These are phyloP conservation scores for Microcebus tavaratra DNA, from an alignment of 2,113 vertebrate species.

Conservation along the genomic window DNA sequence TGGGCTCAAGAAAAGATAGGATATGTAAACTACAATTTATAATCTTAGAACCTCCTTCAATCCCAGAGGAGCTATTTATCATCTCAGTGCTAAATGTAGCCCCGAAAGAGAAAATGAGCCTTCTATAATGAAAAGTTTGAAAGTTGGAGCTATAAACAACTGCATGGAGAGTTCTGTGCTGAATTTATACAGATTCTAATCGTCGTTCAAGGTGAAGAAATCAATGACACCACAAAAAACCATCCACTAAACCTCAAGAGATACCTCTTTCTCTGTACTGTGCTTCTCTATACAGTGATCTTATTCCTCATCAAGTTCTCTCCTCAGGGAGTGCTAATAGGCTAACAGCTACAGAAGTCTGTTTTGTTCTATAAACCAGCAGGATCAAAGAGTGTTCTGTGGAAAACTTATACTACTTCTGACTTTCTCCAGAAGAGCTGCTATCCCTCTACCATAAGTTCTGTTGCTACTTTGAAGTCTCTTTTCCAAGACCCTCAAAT, in stretches of 20 bases:
- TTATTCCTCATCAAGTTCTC: slow-evolving; percentile 49
- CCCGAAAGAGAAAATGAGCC: slow-evolving; percentile 44
- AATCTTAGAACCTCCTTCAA: slow-evolving; percentile 20
- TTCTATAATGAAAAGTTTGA: slow-evolving; percentile 57
- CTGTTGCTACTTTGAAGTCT: background rate
- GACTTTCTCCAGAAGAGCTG: background rate
- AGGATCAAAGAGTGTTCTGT: slow-evolving; percentile 58
- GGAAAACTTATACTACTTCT: slow-evolving; percentile 42
- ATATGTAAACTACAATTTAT: slow-evolving; percentile 45
- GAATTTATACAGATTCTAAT: slow-evolving; percentile 40
- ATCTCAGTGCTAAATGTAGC: slow-evolving; percentile 35
- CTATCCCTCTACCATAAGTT: background rate
- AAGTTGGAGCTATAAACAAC: slow-evolving; percentile 55
- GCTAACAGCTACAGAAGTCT: slow-evolving; percentile 46
- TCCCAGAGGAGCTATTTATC: slow-evolving; percentile 4
- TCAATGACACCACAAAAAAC: slow-evolving; percentile 48
- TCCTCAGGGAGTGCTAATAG: slow-evolving; percentile 55
- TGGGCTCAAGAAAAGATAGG: slow-evolving; percentile 10
- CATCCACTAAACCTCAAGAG: slow-evolving; percentile 22
- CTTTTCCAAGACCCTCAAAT: slow-evolving; percentile 30
- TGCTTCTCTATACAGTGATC: slow-evolving; percentile 3
- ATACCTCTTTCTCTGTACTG: slow-evolving; percentile 13
- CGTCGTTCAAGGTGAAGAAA: slow-evolving; percentile 43
- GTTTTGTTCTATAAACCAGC: slow-evolving; percentile 61
- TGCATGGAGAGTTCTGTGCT: background rate